These are phyloP conservation scores for Encarsia formosa DNA, from an alignment of 2,888 invertebrate species.

Conservation along the genomic window DNA sequence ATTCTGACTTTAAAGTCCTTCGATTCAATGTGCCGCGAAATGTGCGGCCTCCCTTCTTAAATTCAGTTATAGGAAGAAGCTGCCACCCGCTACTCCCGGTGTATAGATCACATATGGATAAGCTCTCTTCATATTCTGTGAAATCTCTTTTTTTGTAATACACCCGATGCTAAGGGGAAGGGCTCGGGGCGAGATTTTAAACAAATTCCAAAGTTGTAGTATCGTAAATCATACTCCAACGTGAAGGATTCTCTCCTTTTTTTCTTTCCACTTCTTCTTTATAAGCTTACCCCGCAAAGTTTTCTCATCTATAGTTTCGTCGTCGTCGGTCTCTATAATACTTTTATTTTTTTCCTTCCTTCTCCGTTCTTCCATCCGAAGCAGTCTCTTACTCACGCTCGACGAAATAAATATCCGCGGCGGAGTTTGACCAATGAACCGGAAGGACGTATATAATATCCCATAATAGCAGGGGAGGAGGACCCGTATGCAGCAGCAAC, in stretches of 20 bases:
- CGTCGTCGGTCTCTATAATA: no score
- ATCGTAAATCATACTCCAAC: no score
- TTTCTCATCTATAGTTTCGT: no score
- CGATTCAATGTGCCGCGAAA: slow-evolving; percentile 47
- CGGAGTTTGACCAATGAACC: slow-evolving; percentile 10
- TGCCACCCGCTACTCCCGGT: background rate
- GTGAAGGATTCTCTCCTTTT: no score
- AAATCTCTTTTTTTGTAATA: slow-evolving; percentile 29
- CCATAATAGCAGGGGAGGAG: background rate
- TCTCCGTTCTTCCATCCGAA: background rate
- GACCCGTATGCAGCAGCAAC: no score
- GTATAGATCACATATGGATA: slow-evolving; percentile 34
- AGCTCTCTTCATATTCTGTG: slow-evolving; percentile 42
- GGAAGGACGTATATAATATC: slow-evolving; percentile 23
- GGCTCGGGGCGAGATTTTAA: slow-evolving; percentile 34
- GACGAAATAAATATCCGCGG: slow-evolving; percentile 13
- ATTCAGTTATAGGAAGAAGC: slow-evolving; percentile 8
- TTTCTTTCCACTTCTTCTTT: no score
- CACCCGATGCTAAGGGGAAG: background rate
- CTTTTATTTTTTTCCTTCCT: no score
- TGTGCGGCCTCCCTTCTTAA: slow-evolving; percentile 30
- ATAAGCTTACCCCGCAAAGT: no score
- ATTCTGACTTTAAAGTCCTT: slow-evolving; percentile 43
- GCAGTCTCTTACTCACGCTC: no score
- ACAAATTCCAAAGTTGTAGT: no score